phyloP scores from a whole-genome alignment of 1,140 invertebrate species.

The Bursaphelenchus mucronatus region DNA sequence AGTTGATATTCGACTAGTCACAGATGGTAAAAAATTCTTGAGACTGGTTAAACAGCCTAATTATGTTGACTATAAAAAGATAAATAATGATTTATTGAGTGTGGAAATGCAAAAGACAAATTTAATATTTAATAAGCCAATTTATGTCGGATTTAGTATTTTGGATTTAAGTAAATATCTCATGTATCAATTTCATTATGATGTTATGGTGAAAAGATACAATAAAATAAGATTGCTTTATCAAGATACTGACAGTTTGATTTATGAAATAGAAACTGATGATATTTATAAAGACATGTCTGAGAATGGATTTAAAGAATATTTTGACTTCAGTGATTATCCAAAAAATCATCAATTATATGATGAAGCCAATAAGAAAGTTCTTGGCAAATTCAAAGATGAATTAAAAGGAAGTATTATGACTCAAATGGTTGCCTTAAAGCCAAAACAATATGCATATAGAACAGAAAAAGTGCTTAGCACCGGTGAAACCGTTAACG shows the following conservation, averaged over 20 bases:
- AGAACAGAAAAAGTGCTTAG: slow-evolving; percentile 32
- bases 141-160: slow-evolving; percentile 51
- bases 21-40: slow-evolving; percentile 21
- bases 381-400: slow-evolving; percentile 40
- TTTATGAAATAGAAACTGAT: too few species aligned
- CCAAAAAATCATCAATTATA: slow-evolving; percentile 35
- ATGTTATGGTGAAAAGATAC: slow-evolving; percentile 47
- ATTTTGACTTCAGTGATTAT: too few species aligned
- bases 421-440: slow-evolving; percentile 38
- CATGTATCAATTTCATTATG: slow-evolving; percentile 59
- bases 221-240: slow-evolving; percentile 35
- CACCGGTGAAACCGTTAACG: too few species aligned
- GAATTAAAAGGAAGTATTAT: slow-evolving; percentile 42
- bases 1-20: slow-evolving; percentile 23
- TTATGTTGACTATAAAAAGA: slow-evolving; percentile 56
- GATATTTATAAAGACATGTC: too few species aligned
- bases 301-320: too few species aligned
- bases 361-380: slow-evolving; percentile 39
- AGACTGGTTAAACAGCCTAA: slow-evolving; percentile 48
- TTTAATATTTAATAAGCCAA: slow-evolving; percentile 48
- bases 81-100: slow-evolving; percentile 31
- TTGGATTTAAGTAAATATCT: slow-evolving; percentile 50
- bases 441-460: slow-evolving; percentile 47
- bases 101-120: slow-evolving; percentile 38
- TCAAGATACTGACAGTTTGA: slow-evolving; percentile 43